phyloP scores from a whole-genome alignment of 2,888 invertebrate species.

The Phortica okadai region DNA sequence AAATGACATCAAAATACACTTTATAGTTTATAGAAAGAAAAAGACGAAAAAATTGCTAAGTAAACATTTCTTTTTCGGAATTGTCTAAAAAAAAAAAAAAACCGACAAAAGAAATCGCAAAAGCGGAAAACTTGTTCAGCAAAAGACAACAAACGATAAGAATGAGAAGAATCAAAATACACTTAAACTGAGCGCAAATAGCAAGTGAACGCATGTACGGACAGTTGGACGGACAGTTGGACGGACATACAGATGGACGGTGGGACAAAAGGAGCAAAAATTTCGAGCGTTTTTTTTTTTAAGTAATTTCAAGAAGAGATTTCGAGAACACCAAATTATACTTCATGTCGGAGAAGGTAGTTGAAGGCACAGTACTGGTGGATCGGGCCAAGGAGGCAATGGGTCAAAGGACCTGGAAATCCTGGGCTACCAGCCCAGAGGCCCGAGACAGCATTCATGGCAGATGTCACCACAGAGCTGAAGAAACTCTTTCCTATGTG shows the following conservation, averaged over 20 bases:
- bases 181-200: background rate
- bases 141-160: background rate
- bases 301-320: no score
- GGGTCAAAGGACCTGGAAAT: no score
- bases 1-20: no score
- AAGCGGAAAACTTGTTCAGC: slow-evolving; percentile 28
- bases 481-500: no score
- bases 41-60: slow-evolving; percentile 3
- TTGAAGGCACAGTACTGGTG: no score
- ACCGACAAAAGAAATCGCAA: slow-evolving; percentile 5
- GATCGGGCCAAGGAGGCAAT: no score
- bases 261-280: background rate
- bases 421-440: no score
- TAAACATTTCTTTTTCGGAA: background rate
- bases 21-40: background rate
- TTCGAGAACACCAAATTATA: no score
- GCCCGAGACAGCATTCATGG: no score
- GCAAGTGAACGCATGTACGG: background rate
- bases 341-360: no score
- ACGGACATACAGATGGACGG: background rate
- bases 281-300: no score
- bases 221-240: background rate
- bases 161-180: background rate
- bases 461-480: no score
- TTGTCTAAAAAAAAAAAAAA: background rate